A percentile compares a stretch with the other conserved stretches of the same genome.
Conservation (phyloP, 1,140 invertebrate species). For the Drosophila takahashii region DNA sequence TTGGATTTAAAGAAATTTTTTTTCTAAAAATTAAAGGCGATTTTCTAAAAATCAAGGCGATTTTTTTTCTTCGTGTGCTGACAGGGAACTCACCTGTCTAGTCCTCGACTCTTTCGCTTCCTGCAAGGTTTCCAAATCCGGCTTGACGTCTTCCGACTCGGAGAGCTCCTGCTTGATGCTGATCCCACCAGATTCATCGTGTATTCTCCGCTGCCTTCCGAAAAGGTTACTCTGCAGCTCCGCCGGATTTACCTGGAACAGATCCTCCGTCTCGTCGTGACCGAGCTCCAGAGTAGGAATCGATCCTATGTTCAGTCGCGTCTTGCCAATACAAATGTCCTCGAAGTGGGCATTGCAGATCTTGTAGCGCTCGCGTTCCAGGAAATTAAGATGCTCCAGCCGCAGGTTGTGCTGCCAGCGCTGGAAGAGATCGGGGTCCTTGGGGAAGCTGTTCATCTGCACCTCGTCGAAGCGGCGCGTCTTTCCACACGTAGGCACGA, state of each 20-base stretch:
- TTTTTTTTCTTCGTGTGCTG: too few relatives aligned
- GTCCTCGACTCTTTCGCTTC: constrained; percentile 14
- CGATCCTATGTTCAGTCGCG: constrained; percentile 68
- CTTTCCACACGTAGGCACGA: constrained; percentile 78
- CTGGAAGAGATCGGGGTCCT: constrained; percentile 61
- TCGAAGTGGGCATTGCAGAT: constrained; percentile 81
- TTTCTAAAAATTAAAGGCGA: too few relatives aligned
- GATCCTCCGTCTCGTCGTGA: constrained; percentile 68
- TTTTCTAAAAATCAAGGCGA: too few relatives aligned
- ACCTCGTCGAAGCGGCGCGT: constrained; percentile 77
- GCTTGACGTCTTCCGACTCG: constrained; percentile 42
- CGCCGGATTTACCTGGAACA: constrained; percentile 68
- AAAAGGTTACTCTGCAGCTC: constrained; percentile 73
- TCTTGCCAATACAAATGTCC: constrained; percentile 77
- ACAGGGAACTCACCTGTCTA: constrained; percentile 30
- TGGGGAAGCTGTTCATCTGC: constrained; percentile 82
- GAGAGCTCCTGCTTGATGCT: constrained; percentile 51
- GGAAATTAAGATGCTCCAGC: constrained; percentile 67
- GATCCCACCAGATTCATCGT: constrained; percentile 5
- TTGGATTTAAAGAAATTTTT: too few relatives aligned
- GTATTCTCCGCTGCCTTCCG: constrained; percentile 56
- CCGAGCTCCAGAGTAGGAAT: constrained; percentile 74
- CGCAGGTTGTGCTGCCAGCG: constrained; percentile 75
- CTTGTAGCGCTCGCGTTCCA: constrained; percentile 77
- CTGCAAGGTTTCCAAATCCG: constrained; percentile 7